A percentile compares a stretch with the other conserved stretches of the same genome.
These are phyloP conservation scores for Ennomos fuscantarius DNA, from an alignment of 2,888 invertebrate species.

Conservation along the genomic window DNA sequence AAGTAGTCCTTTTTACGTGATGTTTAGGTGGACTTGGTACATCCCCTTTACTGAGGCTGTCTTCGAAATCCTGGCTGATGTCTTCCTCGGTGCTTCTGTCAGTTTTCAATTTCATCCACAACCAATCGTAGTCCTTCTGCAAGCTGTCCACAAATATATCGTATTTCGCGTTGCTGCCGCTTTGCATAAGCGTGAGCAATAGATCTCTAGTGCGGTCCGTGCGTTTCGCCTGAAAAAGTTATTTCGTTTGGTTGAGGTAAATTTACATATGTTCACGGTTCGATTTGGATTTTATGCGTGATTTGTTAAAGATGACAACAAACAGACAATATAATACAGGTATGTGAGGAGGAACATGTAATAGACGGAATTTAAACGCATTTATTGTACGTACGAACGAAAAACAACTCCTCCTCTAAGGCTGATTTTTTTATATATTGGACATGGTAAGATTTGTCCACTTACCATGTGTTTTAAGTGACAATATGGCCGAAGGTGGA, in stretches of 20 bases:
- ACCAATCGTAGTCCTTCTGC: constrained; percentile 84
- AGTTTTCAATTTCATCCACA: constrained; percentile 75
- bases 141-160: constrained; percentile 83
- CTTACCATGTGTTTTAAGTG: no score
- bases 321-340: no score
- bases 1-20: constrained; percentile 76
- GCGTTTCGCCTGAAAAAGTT: constrained; percentile 64
- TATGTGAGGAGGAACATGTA: no score
- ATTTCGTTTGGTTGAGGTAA: not conserved
- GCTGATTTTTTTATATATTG: no score
- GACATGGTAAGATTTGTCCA: no score
- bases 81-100: constrained; percentile 57
- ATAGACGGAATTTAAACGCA: no score
- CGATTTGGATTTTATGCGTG: no score
- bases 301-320: no score
- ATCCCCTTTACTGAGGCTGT: constrained; percentile 82
- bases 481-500: no score
- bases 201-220: constrained; percentile 68
- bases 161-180: constrained; percentile 76
- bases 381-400: no score
- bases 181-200: constrained; percentile 68
- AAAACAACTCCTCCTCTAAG: no score
- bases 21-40: constrained; percentile 84
- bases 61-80: constrained; percentile 75
- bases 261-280: no score